Evolutionary conservation across 2,113 vertebrate genomes (phyloP), one percentile per base, ranked within the genome.

Genomic region (Phodopus roborovskii): DNA sequence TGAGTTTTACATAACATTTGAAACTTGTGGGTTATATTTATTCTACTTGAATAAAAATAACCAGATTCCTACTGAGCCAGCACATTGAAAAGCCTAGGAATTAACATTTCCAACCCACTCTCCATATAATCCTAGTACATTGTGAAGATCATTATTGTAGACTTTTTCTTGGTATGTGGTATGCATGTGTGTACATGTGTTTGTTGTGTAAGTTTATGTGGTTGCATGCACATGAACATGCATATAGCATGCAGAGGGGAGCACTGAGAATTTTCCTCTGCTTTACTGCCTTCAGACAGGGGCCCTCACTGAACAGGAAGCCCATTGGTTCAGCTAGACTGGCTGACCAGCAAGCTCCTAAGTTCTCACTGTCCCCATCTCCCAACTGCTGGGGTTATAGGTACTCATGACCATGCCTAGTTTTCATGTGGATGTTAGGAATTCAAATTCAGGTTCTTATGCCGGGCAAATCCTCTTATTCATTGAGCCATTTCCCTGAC

Each of bases 1-100:
- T 85, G 4, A 84, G 87, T 82, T 96, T 95, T 90, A n/a, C 56
- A 73, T 95, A 64, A 94, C 84, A 10, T 87, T 48, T 97, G 36
- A 91, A 91, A 95, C 94, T 89, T 92, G 60, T 92, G 92, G 20
- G 48, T 19, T n/a, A 36, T 12, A 0, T 2, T 95, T 96, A 94
- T 75, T 92, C 19, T 30, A 88, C 36, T 90, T 90, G 15, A 4
- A 77, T 75, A 48, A 96, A 94, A 96, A 94, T 86, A 66, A 94
- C n/a, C 45, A 93, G 39, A 88, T 93, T 92, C 81, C 22, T 92
- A 70, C n/a, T 96, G n/a, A 93, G 71, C 79, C 24, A 90, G 84
- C 74, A 6, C 10, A 94, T 5, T 84, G 26, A 94, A 30, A 50
- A 74, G 30, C 39, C 89, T 24, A 74, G n/a, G 64, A 94, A 94